phyloP scores from a whole-genome alignment of 2,888 invertebrate species.

The Aleiodes alternator region DNA sequence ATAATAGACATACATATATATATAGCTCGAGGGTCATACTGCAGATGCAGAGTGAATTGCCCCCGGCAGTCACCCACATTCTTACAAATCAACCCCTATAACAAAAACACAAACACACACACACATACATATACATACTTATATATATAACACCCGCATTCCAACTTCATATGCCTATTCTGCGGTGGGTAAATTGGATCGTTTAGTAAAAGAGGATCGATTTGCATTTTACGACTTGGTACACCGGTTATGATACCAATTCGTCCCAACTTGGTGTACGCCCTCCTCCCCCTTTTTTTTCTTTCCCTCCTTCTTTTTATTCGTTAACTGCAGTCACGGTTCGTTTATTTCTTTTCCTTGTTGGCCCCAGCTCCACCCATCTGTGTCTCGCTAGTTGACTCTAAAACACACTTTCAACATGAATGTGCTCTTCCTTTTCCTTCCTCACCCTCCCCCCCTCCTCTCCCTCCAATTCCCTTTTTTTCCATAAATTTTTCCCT shows the following conservation, averaged over 20 bases:
- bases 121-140: background rate
- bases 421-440: background rate
- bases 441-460: too few relatives aligned
- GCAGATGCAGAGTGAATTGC: constrained; percentile 15
- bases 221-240: constrained; percentile 47
- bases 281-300: constrained; percentile 1
- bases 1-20: background rate
- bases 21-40: background rate
- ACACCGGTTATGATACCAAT: constrained; percentile 35
- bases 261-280: constrained; percentile 23
- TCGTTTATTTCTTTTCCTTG: constrained; percentile 34
- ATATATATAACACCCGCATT: background rate
- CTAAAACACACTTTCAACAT: constrained; percentile 1
- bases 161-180: constrained; percentile 1
- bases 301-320: constrained; percentile 17
- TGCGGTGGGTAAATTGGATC: constrained; percentile 48
- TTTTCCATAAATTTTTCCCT: background rate
- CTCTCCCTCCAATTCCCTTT: background rate
- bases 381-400: constrained; percentile 33
- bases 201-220: constrained; percentile 49
- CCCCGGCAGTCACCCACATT: constrained; percentile 5
- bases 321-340: constrained; percentile 35
- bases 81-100: background rate
- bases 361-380: background rate
- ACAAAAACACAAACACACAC: background rate